Evolutionary conservation across 1,140 invertebrate genomes (phyloP), one percentile per base, ranked within the genome.

Genomic region (Drosophila repleta): DNA sequence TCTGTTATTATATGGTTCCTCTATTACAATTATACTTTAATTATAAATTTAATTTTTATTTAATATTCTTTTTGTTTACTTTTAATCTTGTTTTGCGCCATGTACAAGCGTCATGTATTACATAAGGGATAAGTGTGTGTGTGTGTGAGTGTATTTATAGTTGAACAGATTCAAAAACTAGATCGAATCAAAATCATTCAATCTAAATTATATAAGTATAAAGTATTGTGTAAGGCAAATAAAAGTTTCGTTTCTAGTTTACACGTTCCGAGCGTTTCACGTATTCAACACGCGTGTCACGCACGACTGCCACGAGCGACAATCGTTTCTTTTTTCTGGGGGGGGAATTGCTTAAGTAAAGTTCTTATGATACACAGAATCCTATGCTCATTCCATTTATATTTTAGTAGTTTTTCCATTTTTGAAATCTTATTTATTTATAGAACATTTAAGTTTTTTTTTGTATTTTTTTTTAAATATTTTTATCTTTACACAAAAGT

Each of bases 181-280:
- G 52, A 48, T 45, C 26, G 20, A 72, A 39, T 65, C 35, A 29
- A 68, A 51, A 7, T 21, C 46, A 64, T 74, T 69, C 29, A 67
- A 55, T 72, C 21, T 48, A 48, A 24, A 48, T 37, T 11, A 20
- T 53, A 53, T 37, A 51, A 32, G 24, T 51, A 35, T 62, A 68
- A 67, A 67, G 39, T 66, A 32, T 29, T 52, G 24, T 11, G 74
- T 88, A 88, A 88, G 83, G 83, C 83, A 88, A 90, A 90, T 81
- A 90, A 90, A 90, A 90, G 89, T 90, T 90, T 90, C 90, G 70
- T 90, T 90, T 79, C 83, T 90, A 90, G 89, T 90, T 90, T 90
- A 90, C 88, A 89, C 66, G 65, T 63, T 52, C 61, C 56, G 43
- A 32, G 61, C 63, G 60, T 56, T 21, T 67, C 49, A 72, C 67